Evolutionary conservation across 2,797 vertebrate species (phyloP).

Genomic region (Semotilus atromaculatus): DNA sequence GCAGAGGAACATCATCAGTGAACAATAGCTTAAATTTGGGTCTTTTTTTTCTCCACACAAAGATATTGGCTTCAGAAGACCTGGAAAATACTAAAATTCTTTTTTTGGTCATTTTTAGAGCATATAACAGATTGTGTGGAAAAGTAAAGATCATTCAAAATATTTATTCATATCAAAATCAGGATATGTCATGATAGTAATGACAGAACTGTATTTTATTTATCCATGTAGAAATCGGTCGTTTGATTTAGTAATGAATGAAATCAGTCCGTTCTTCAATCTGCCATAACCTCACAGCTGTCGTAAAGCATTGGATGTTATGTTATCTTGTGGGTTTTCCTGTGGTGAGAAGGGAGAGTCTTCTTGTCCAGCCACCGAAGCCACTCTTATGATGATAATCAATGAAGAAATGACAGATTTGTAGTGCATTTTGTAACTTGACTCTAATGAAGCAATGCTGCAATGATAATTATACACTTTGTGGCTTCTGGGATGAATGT

Average conservation of each 20-base stretch:
- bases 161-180: background rate
- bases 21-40: background rate
- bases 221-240: background rate
- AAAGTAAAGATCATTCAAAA: background rate
- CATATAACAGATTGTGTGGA: background rate
- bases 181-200: background rate
- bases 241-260: background rate
- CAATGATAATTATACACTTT: background rate
- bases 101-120: background rate
- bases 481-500: background rate
- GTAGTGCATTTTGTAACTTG: constrained; percentile 6
- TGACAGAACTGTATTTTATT: background rate
- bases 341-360: constrained; percentile 33
- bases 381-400: constrained; percentile 3
- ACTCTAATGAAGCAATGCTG: constrained; percentile 7
- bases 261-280: constrained; percentile 3
- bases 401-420: constrained; percentile 16
- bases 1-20: background rate
- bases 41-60: background rate
- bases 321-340: constrained; percentile 28
- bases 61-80: background rate
- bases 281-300: background rate
- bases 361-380: constrained; percentile 7
- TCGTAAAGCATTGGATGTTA: constrained; percentile 6
- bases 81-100: background rate